phyloP scores from a whole-genome alignment of 2,113 vertebrate genomes.

The Anguilla rostrata region DNA sequence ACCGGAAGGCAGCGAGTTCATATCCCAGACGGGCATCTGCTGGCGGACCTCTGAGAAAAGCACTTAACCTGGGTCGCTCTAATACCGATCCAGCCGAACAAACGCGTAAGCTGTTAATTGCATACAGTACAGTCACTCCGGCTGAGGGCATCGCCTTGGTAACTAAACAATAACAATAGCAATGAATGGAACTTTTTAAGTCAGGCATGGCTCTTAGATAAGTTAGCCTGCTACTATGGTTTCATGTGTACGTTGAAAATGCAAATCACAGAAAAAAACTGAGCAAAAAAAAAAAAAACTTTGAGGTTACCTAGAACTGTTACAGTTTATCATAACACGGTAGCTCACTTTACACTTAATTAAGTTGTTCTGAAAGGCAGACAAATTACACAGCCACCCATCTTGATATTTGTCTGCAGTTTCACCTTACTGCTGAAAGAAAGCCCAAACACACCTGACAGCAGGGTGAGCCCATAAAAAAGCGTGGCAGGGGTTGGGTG shows the following conservation, averaged over 20 bases:
- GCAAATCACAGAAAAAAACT: not conserved
- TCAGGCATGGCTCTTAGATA: not conserved
- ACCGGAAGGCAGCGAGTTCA: not conserved
- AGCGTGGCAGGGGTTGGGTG: not conserved
- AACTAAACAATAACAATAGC: not conserved
- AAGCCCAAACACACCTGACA: not conserved
- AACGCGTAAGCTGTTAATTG: not conserved
- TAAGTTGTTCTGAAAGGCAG: not conserved
- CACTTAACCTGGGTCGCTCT: not conserved
- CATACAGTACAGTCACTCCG: not conserved
- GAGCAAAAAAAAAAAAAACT: not conserved
- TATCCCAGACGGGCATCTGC: not conserved
- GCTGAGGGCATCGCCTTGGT: not conserved
- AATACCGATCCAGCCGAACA: not conserved
- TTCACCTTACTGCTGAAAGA: constrained; percentile 3
- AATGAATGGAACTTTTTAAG: not conserved
- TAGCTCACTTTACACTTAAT: not conserved
- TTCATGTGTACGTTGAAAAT: not conserved
- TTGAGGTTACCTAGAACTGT: not conserved
- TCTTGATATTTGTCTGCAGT: not conserved
- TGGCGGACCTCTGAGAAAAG: not conserved
- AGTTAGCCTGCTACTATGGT: not conserved
- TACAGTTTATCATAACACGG: not conserved
- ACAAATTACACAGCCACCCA: not conserved
- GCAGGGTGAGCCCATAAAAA: constrained; percentile 6